phyloP scores from a whole-genome alignment of 1,140 invertebrate genomes.

The Cydia splendana region DNA sequence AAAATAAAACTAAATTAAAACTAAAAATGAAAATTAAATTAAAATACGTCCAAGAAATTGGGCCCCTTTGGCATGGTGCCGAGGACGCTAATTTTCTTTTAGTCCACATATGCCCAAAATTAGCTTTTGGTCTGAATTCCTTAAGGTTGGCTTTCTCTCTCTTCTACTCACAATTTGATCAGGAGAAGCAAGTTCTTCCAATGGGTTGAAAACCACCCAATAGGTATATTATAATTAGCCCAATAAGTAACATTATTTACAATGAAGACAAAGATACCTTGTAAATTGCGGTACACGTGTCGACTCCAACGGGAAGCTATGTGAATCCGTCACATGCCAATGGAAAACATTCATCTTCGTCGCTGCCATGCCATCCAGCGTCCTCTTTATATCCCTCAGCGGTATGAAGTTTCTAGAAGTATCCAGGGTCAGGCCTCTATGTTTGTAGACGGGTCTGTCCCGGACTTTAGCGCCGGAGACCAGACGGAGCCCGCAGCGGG shows the following conservation, averaged over 20 bases:
- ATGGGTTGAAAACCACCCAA: too few species aligned
- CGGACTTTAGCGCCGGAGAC: constrained; percentile 76
- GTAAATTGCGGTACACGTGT: constrained; percentile 87
- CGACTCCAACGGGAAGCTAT: constrained; percentile 91
- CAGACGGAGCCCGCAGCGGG: constrained; percentile 57
- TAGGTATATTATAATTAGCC: too few species aligned
- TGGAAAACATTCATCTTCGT: constrained; percentile 93
- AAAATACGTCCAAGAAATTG: too few species aligned
- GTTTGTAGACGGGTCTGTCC: constrained; percentile 86
- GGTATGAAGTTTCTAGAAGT: constrained; percentile 88
- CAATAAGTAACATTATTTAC: background rate
- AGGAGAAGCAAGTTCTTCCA: too few species aligned
- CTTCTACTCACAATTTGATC: too few species aligned
- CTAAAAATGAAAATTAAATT: too few species aligned
- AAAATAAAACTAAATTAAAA: too few species aligned
- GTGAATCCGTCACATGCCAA: constrained; percentile 92
- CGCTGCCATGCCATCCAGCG: constrained; percentile 89
- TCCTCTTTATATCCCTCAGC: constrained; percentile 83
- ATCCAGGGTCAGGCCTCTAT: constrained; percentile 88
- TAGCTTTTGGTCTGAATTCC: too few species aligned
- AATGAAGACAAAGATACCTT: constrained; percentile 66
- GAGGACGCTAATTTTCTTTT: too few species aligned
- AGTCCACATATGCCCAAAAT: too few species aligned
- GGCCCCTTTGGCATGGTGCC: too few species aligned
- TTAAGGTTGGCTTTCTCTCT: too few species aligned